Conservation (phyloP, 2,797 vertebrate species). For the Protonibea diacanthus region DNA sequence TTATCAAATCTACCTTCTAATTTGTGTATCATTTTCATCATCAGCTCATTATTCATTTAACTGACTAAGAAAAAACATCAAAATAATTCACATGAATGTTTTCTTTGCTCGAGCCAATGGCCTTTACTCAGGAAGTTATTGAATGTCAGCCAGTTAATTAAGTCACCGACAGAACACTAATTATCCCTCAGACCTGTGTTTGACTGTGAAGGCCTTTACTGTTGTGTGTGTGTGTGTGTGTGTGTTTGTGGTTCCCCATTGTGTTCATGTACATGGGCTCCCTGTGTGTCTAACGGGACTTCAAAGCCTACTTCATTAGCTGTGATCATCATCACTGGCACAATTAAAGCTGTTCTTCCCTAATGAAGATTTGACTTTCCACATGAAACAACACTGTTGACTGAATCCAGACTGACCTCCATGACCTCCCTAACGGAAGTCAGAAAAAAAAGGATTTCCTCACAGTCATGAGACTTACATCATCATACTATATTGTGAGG, state of each 20-base stretch:
- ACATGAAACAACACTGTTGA: neutral
- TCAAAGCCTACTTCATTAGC: neutral
- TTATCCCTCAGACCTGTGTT: neutral
- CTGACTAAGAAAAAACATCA: neutral
- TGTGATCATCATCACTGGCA: neutral
- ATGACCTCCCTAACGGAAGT: no score
- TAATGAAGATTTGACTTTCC: no score
- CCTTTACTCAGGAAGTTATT: neutral
- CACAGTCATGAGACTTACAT: no score
- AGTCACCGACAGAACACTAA: neutral
- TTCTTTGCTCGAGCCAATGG: neutral
- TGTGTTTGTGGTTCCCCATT: neutral
- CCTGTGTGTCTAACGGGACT: neutral
- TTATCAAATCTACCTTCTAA: no score
- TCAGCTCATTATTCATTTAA: no score
- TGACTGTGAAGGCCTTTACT: neutral
- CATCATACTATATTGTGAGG: no score
- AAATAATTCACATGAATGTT: neutral
- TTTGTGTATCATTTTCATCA: neutral
- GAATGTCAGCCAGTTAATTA: neutral
- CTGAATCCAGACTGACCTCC: no score
- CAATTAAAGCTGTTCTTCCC: neutral
- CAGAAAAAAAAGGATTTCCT: no score
- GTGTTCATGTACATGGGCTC: neutral
- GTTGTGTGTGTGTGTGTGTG: no score